Percentiles rank a stretch among this genome's conserved stretches.
phyloP scores from a whole-genome alignment of 2,888 invertebrate species.

The Cosmia trapezina region DNA sequence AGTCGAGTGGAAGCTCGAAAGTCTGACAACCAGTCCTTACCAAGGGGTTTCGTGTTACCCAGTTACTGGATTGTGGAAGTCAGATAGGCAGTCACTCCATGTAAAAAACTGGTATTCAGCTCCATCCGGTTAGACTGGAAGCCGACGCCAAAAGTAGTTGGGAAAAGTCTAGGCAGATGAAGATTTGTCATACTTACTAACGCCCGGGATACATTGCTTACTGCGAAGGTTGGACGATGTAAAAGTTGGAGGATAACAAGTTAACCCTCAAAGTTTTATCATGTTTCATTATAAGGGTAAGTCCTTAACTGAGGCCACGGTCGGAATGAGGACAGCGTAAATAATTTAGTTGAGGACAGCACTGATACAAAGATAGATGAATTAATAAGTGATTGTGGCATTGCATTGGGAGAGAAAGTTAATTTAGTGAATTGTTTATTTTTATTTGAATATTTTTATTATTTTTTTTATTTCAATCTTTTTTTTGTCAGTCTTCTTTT shows the following conservation, averaged over 20 bases:
- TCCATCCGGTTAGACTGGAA: neutral
- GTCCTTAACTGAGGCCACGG: conserved; percentile 21
- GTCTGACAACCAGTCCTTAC: neutral
- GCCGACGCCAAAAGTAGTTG: neutral
- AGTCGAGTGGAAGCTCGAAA: too few species aligned
- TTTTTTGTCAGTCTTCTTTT: too few species aligned
- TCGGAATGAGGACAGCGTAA: neutral
- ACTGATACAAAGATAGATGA: neutral
- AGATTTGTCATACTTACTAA: too few species aligned
- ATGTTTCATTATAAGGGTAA: conserved; percentile 57
- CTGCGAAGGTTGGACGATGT: conserved; percentile 15
- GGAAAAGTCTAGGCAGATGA: too few species aligned
- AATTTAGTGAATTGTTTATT: neutral
- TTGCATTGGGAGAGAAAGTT: neutral
- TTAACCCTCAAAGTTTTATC: conserved; percentile 67
- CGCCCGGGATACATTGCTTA: too few species aligned
- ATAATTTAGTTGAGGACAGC: conserved; percentile 8
- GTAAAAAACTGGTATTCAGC: neutral
- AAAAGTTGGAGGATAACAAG: conserved; percentile 58
- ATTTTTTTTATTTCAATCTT: too few species aligned
- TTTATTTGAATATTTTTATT: neutral
- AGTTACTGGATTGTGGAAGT: neutral
- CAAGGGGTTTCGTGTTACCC: neutral
- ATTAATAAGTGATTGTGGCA: neutral
- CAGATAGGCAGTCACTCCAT: neutral